These are phyloP conservation scores for Sula dactylatra DNA, from an alignment of 2,113 vertebrate species.

Conservation along the genomic window DNA sequence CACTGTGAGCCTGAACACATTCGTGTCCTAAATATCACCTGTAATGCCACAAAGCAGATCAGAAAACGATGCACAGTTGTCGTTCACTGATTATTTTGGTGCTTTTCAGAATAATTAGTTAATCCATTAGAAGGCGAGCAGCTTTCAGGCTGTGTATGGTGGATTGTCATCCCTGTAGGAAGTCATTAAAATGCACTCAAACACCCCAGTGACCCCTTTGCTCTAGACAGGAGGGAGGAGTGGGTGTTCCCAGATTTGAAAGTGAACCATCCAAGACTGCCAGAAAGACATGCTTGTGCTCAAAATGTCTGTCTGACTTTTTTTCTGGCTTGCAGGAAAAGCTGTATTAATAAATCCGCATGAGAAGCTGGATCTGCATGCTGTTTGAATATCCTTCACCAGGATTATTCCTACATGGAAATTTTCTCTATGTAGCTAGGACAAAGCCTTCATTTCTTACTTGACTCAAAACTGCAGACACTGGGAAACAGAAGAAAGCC, in stretches of 20 bases:
- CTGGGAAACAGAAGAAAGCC: background rate
- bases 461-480: background rate
- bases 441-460: background rate
- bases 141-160: background rate
- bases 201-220: constrained; percentile 5
- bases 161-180: background rate
- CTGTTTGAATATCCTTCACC: background rate
- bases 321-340: background rate
- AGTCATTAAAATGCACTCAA: background rate
- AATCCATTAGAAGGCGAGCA: background rate
- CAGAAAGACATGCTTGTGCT: constrained; percentile 2
- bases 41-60: background rate
- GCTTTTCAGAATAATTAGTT: background rate
- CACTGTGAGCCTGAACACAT: background rate
- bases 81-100: background rate
- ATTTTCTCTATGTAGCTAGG: background rate
- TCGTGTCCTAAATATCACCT: background rate
- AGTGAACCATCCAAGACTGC: background rate
- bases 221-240: constrained; percentile 35
- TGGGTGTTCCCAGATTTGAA: constrained; percentile 3
- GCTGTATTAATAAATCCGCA: constrained; percentile 13
- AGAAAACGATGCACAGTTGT: background rate
- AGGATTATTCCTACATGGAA: background rate
- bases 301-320: constrained; percentile 11
- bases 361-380: background rate